phyloP scores from a whole-genome alignment of 2,113 vertebrate genomes.

The Eptesicus fuscus region DNA sequence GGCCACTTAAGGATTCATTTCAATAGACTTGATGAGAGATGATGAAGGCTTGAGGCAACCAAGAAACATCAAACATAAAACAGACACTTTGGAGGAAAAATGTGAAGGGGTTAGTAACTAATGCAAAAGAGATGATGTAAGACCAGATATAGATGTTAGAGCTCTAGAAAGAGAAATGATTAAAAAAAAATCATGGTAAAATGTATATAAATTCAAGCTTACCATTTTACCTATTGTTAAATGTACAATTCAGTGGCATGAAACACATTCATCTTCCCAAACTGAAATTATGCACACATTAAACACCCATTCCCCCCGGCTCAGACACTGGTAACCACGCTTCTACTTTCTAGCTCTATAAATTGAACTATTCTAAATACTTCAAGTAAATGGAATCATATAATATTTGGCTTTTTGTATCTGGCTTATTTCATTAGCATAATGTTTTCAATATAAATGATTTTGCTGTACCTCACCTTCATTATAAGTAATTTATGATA shows the following conservation, averaged over 20 bases:
- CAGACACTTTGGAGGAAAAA: slow-evolving; percentile 8
- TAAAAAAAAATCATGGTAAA: not conserved
- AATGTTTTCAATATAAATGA: not conserved
- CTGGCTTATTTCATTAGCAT: not conserved
- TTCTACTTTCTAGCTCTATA: not conserved
- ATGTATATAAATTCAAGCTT: not conserved
- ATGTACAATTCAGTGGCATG: not conserved
- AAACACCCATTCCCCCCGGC: not conserved
- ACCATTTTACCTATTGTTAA: not conserved
- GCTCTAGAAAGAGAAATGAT: not conserved
- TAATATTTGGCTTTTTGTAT: not conserved
- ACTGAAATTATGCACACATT: not conserved
- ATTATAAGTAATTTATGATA: not conserved
- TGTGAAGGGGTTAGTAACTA: not conserved
- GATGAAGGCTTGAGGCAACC: not conserved
- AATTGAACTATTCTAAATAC: not conserved
- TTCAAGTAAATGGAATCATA: not conserved
- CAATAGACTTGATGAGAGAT: slow-evolving; percentile 7
- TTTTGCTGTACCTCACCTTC: not conserved
- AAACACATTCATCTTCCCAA: not conserved
- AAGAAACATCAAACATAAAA: not conserved
- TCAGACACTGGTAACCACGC: not conserved
- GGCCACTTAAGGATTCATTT: not conserved
- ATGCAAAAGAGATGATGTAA: not conserved
- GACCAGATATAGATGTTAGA: not conserved